Evolutionary conservation across 2,888 invertebrate species (phyloP).

Genomic region (Apodemia zela): DNA sequence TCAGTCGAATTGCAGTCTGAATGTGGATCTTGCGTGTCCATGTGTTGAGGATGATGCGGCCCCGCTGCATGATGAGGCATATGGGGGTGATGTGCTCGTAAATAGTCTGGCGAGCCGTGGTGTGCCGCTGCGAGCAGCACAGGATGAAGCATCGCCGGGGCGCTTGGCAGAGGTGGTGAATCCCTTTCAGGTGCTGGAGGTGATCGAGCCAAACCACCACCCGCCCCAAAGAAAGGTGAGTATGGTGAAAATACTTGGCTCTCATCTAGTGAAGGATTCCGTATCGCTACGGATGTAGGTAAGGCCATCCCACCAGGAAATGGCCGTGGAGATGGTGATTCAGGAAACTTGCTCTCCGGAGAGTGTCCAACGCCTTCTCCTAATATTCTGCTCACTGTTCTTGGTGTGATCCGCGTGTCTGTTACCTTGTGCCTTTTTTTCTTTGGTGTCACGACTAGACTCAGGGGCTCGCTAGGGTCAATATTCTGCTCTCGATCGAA

Average conservation of each 20-base stretch:
- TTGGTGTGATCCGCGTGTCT: slow-evolving; percentile 94
- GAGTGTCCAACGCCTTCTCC: slow-evolving; percentile 89
- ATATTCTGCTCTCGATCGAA: slow-evolving; percentile 85
- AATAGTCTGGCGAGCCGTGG: slow-evolving; percentile 91
- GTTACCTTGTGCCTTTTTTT: slow-evolving; percentile 99
- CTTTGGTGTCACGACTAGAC: slow-evolving; percentile 96
- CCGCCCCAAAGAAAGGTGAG: slow-evolving; percentile 91
- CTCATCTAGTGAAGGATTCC: slow-evolving; percentile 96
- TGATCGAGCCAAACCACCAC: slow-evolving; percentile 70
- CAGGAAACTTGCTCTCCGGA: slow-evolving; percentile 79
- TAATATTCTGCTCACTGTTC: slow-evolving; percentile 92
- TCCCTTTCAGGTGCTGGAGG: slow-evolving; percentile 86
- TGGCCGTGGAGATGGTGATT: slow-evolving; percentile 88
- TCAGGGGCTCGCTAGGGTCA: slow-evolving; percentile 96
- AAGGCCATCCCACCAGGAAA: slow-evolving; percentile 93
- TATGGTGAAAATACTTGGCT: slow-evolving; percentile 96
- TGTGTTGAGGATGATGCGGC: slow-evolving; percentile 86
- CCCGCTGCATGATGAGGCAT: slow-evolving; percentile 89
- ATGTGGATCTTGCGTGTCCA: slow-evolving; percentile 91
- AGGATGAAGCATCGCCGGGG: slow-evolving; percentile 91
- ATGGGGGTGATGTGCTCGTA: slow-evolving; percentile 85
- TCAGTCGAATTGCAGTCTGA: slow-evolving; percentile 96
- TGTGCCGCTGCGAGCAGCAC: slow-evolving; percentile 91
- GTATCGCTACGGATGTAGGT: slow-evolving; percentile 97
- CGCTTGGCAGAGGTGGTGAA: slow-evolving; percentile 91